Conservation (phyloP, 2,888 invertebrate species). For the Chloromyia formosa region DNA sequence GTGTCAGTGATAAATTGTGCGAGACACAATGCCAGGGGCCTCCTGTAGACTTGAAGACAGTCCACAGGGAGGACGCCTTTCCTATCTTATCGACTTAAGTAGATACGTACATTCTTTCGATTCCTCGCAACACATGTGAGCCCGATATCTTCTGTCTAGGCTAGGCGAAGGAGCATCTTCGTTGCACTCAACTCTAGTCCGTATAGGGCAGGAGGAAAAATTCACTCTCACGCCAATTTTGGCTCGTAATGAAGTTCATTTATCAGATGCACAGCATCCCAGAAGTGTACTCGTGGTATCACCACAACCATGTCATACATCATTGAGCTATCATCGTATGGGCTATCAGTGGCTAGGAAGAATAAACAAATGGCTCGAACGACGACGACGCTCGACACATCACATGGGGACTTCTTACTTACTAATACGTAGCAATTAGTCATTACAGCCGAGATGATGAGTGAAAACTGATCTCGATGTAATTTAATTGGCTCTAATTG, state of each 20-base stretch:
- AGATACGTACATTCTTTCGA: too few relatives aligned
- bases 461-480: constrained; percentile 37
- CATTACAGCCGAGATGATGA: constrained; percentile 25
- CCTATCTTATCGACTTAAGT: neutral
- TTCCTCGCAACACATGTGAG: too few relatives aligned
- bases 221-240: constrained; percentile 37
- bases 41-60: neutral
- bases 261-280: constrained; percentile 9
- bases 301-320: too few relatives aligned
- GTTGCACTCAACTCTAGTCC: too few relatives aligned
- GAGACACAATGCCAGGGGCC: neutral
- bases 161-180: too few relatives aligned
- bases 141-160: too few relatives aligned
- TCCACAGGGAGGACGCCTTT: neutral
- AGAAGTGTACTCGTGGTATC: neutral
- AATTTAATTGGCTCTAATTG: constrained; percentile 41
- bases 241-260: constrained; percentile 29
- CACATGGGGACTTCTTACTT: neutral
- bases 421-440: constrained; percentile 36
- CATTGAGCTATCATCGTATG: neutral
- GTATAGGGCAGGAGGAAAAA: constrained; percentile 5
- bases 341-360: neutral
- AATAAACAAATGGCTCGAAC: too few relatives aligned
- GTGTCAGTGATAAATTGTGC: neutral
- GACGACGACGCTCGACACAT: neutral